phyloP scores from a whole-genome alignment of 2,113 vertebrate species.

The Tragelaphus imberbis region DNA sequence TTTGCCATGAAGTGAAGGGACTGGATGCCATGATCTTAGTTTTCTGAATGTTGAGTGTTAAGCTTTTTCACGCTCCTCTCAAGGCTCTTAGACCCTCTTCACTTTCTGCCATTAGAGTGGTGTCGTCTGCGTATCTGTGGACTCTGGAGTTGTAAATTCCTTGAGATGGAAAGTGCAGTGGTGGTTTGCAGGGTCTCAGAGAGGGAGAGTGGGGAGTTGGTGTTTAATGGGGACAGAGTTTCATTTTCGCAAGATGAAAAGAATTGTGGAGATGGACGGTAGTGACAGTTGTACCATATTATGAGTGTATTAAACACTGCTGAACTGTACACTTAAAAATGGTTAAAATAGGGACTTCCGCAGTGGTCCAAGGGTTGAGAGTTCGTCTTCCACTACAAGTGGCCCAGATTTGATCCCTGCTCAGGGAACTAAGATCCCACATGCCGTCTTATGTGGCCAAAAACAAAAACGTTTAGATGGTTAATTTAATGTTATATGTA shows the following conservation, averaged over 20 bases:
- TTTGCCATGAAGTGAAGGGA: background rate
- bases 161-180: background rate
- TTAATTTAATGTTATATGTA: background rate
- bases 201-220: background rate
- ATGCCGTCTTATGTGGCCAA: background rate
- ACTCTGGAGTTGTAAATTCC: background rate
- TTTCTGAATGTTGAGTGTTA: background rate
- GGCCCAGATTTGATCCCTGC: background rate
- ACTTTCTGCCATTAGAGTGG: background rate
- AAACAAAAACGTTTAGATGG: background rate
- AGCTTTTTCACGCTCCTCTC: background rate
- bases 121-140: fast-evolving
- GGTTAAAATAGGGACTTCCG: background rate
- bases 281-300: background rate
- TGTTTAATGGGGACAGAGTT: background rate
- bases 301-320: background rate
- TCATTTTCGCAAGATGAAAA: background rate
- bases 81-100: background rate
- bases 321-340: background rate
- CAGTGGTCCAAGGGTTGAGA: fast-evolving
- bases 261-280: background rate
- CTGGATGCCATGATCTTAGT: background rate
- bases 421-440: background rate
- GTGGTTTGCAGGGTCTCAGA: background rate
- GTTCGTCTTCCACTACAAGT: background rate